Evolutionary conservation across 2,888 invertebrate genomes (phyloP).

Genomic region (Romanomermis culicivorax): DNA sequence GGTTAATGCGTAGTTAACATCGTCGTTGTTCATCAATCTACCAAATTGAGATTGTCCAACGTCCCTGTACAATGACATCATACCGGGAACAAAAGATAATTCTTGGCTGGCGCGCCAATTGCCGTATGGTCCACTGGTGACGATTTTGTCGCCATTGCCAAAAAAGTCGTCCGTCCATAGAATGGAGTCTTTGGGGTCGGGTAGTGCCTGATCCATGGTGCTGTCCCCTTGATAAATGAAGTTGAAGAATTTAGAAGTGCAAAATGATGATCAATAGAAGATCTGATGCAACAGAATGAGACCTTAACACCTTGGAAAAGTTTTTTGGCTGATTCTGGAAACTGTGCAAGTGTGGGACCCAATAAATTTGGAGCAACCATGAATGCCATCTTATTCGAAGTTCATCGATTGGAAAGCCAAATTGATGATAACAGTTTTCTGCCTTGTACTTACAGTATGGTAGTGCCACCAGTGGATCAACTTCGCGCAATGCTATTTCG

Average conservation of each 20-base stretch:
- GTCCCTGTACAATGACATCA: slow-evolving; percentile 3
- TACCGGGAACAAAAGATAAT: slow-evolving; percentile 7
- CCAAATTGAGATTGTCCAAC: slow-evolving; percentile 10
- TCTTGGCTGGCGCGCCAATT: slow-evolving; percentile 24
- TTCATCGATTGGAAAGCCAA: too few relatives aligned
- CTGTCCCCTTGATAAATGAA: too few relatives aligned
- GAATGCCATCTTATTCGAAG: not conserved
- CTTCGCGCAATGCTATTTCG: slow-evolving; percentile 23
- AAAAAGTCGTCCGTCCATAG: slow-evolving; percentile 22
- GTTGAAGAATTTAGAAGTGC: too few relatives aligned
- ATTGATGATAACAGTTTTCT: too few relatives aligned
- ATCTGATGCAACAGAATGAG: too few relatives aligned
- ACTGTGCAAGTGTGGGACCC: too few relatives aligned
- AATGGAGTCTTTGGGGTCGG: slow-evolving; percentile 20
- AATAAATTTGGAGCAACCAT: too few relatives aligned
- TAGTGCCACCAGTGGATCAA: slow-evolving; percentile 27
- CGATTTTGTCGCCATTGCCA: slow-evolving; percentile 23
- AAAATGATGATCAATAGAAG: too few relatives aligned
- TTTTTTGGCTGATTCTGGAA: too few relatives aligned
- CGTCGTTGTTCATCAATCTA: slow-evolving; percentile 5
- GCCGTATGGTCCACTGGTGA: slow-evolving; percentile 27
- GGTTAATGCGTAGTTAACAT: slow-evolving; percentile 5
- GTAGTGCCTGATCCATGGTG: slow-evolving; percentile 18
- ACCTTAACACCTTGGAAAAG: too few relatives aligned
- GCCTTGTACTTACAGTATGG: slow-evolving; percentile 32